Evolutionary conservation across 2,888 invertebrate genomes (phyloP).

Genomic region (Philhelius pedissequus): DNA sequence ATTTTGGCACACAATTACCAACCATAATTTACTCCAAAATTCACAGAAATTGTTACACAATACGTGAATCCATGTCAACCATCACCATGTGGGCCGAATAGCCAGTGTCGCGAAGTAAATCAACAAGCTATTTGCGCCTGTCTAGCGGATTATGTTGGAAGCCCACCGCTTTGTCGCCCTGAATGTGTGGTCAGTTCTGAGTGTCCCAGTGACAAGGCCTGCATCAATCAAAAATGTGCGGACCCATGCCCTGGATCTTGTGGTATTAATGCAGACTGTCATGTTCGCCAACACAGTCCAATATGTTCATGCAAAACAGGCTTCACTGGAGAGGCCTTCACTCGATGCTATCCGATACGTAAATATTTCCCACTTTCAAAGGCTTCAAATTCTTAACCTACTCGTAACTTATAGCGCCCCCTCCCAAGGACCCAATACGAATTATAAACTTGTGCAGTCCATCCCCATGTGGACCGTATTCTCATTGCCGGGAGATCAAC

Average conservation of each 20-base stretch:
- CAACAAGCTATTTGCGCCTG: conserved; percentile 87
- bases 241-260: conserved; percentile 90
- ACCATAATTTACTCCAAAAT: not conserved
- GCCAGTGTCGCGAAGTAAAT: conserved; percentile 84
- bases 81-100: conserved; percentile 89
- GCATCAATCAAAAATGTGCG: conserved; percentile 87
- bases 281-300: conserved; percentile 90
- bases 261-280: conserved; percentile 88
- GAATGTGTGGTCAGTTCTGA: conserved; percentile 90
- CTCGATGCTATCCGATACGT: conserved; percentile 81
- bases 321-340: conserved; percentile 89
- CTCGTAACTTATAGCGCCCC: conserved; percentile 61
- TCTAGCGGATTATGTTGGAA: conserved; percentile 85
- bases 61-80: conserved; percentile 83
- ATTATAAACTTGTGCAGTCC: conserved; percentile 85
- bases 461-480: conserved; percentile 89
- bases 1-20: conserved; percentile 15
- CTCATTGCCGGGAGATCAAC: conserved; percentile 85
- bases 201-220: conserved; percentile 87
- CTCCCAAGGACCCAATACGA: conserved; percentile 71
- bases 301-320: conserved; percentile 87
- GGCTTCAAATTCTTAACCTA: not conserved
- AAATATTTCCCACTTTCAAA: conserved; percentile 14
- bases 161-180: conserved; percentile 88
- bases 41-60: conserved; percentile 30